Evolutionary conservation across 2,113 vertebrate genomes (phyloP).

Genomic region (Dendropsophus ebraccatus): DNA sequence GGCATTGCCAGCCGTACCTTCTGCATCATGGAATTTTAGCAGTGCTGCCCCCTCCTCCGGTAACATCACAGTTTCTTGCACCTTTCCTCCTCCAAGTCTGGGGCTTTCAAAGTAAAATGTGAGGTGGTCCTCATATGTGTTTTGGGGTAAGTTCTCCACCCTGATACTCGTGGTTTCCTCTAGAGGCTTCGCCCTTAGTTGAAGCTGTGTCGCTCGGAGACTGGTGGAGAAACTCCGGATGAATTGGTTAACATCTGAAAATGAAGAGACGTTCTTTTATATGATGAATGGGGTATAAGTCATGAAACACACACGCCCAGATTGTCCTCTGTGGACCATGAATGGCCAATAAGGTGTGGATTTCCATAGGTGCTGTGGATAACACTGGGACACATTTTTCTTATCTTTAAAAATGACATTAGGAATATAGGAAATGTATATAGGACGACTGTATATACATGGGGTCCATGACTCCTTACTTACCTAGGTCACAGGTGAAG

Average conservation of each 20-base stretch:
- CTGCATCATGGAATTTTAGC: conserved; percentile 75
- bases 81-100: conserved; percentile 68
- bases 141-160: conserved; percentile 76
- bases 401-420: too few species aligned
- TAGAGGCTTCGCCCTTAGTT: conserved; percentile 73
- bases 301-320: too few species aligned
- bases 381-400: too few species aligned
- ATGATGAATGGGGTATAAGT: too few species aligned
- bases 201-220: conserved; percentile 64
- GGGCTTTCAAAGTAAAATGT: conserved; percentile 80
- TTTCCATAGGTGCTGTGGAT: too few species aligned
- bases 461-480: conserved; percentile 50
- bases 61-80: conserved; percentile 64
- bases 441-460: too few species aligned
- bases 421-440: too few species aligned
- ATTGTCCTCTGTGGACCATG: too few species aligned
- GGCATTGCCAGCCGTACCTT: conserved; percentile 72
- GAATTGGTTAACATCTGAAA: conserved; percentile 73
- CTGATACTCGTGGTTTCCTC: conserved; percentile 74
- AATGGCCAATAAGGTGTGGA: too few species aligned
- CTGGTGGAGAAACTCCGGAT: conserved; percentile 67
- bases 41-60: conserved; percentile 76
- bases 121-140: conserved; percentile 66
- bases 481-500: conserved; percentile 77
- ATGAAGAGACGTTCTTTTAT: neutral